phyloP scores from a whole-genome alignment of 2,797 vertebrate species.

The Dermochelys coriacea region DNA sequence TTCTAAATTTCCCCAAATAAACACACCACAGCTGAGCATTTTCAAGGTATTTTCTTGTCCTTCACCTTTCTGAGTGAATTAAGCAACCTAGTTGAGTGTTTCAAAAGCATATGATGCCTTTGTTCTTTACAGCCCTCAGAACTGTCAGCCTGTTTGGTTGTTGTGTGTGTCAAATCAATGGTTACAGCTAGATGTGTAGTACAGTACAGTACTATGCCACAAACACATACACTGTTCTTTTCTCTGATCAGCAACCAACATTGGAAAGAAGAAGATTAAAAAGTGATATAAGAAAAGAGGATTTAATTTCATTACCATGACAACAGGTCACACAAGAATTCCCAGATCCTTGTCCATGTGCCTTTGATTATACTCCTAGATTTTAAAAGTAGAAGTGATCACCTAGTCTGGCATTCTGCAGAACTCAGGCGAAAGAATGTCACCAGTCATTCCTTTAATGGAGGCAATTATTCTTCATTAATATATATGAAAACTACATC shows the following conservation, averaged over 20 bases:
- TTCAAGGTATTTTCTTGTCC: fast-evolving
- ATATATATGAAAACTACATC: background rate
- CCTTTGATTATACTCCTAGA: too few relatives aligned
- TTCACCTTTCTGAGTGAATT: fast-evolving
- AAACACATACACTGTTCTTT: background rate
- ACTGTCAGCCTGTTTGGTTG: background rate
- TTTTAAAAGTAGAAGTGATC: too few relatives aligned
- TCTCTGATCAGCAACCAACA: background rate
- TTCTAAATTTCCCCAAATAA: too few relatives aligned
- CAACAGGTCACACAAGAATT: too few relatives aligned
- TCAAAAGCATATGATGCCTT: background rate
- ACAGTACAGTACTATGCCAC: background rate
- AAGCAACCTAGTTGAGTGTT: background rate
- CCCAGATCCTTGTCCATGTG: too few relatives aligned
- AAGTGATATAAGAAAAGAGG: background rate
- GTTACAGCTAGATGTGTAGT: background rate
- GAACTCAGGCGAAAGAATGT: background rate
- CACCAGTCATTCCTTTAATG: background rate
- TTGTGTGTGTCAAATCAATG: background rate
- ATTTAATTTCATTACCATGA: background rate
- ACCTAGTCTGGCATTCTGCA: too few relatives aligned
- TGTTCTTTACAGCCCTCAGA: background rate
- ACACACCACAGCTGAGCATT: fast-evolving
- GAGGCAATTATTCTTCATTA: background rate
- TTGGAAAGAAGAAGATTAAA: background rate